A percentile compares a stretch with the other conserved stretches of the same genome.
phyloP scores from a whole-genome alignment of 1,140 invertebrate species.

The Leptinotarsa undecemlineata region DNA sequence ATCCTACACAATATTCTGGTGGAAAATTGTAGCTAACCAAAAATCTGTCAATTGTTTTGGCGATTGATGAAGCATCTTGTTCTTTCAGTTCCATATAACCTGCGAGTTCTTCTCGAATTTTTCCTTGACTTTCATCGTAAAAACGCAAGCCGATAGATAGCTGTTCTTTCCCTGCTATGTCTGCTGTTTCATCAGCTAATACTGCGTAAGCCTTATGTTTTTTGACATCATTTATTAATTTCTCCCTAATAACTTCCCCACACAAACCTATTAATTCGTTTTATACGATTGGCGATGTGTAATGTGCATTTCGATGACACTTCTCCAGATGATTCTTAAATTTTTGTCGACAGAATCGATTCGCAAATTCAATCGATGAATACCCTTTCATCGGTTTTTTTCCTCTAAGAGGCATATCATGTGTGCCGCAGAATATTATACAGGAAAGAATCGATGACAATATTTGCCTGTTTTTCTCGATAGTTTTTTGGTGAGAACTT shows the following conservation, averaged over 20 bases:
- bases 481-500: not conserved
- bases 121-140: conserved; percentile 19
- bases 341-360: conserved; percentile 30
- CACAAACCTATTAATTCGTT: conserved; percentile 30
- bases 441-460: conserved; percentile 38
- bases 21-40: conserved; percentile 21
- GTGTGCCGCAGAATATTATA: conserved; percentile 40
- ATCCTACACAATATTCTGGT: conserved; percentile 26
- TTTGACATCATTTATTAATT: conserved; percentile 23
- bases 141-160: conserved; percentile 23
- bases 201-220: conserved; percentile 8
- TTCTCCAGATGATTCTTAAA: conserved; percentile 28
- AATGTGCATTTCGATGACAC: conserved; percentile 23
- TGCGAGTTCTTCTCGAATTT: not conserved
- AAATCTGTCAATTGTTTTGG: conserved; percentile 26
- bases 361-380: conserved; percentile 40
- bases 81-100: conserved; percentile 21
- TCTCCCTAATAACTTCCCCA: conserved; percentile 27
- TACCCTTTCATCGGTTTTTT: conserved; percentile 35
- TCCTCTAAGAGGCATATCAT: conserved; percentile 30
- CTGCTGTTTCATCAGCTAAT: conserved; percentile 26
- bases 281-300: conserved; percentile 28
- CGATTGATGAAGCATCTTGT: conserved; percentile 30
- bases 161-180: conserved; percentile 18
- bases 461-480: conserved; percentile 32